Evolutionary conservation across 2,888 invertebrate genomes (phyloP), one percentile per base, ranked within the genome.

Genomic region (Nomada goodeniana): DNA sequence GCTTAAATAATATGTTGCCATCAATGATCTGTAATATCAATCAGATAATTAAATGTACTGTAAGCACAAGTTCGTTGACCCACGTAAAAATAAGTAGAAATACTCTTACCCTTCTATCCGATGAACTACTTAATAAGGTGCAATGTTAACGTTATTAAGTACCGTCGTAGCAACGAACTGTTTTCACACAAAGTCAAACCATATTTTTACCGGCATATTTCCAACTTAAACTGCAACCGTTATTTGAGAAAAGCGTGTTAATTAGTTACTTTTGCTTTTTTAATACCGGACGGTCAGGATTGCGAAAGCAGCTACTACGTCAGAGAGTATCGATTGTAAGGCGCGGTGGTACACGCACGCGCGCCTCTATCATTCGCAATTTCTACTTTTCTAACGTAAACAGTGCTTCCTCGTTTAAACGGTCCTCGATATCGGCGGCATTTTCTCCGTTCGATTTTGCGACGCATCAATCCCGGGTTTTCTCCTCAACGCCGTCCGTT

Each of bases 271-370:
- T 88, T 88, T 89, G 89, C 88, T 90, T 90, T 91, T 92, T 86
- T 88, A 85, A 85, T 88, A 86, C 87, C 87, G 86, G 86, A 88
- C 87, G 89, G 85, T 87, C 81, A 85, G 86, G 87, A 88, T 88
- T 89, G 83, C 85, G 80, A 85, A 86, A 87, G 86, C 81, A 75
- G 50, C 76, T 91, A 91, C 76, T 91, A 91, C 91, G 92, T 91
- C 91, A 90, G 89, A 89, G 86, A 79, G 84, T 92, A 92, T 92
- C 92, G 92, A 92, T 92, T 92, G 88, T 90, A 88, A 83, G 85
- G 80, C 55, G 71, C 65, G 88, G 88, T 80, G 88, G 91, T 89
- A 91, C 89, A 90, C 91, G 92, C 92, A 91, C 74, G 91, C 92
- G 91, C 89, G 20, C 65, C n/a, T 53, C 10, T 29, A 18, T 57